A percentile compares a stretch with the other conserved stretches of the same genome.
Conservation (phyloP, 2,888 invertebrate genomes). For the Nomada fucata region DNA sequence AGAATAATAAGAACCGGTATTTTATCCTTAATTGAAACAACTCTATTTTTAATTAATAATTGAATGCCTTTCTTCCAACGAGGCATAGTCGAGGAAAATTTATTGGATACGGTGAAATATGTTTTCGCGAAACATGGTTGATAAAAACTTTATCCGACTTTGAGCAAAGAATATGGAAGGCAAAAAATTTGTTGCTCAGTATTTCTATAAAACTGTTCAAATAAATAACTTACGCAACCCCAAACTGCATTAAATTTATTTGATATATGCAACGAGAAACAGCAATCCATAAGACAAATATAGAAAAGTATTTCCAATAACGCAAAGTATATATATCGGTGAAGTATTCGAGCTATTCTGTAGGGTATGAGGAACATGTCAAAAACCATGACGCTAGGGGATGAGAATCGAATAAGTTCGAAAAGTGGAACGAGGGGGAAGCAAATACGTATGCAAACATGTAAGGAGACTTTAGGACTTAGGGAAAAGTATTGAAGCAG, state of each 20-base stretch:
- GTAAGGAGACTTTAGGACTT: neutral
- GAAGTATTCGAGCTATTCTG: neutral
- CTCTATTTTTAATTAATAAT: no score
- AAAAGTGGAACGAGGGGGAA: neutral
- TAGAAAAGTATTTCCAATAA: slow-evolving; percentile 1
- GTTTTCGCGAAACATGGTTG: no score
- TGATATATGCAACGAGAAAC: no score
- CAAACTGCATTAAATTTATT: no score
- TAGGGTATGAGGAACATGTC: slow-evolving; percentile 2
- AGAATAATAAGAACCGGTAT: no score
- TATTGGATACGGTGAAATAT: neutral
- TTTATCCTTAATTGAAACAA: no score
- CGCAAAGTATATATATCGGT: neutral
- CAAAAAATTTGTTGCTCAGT: no score
- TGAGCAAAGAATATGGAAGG: no score
- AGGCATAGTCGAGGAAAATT: neutral
- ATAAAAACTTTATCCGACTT: no score
- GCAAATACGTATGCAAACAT: slow-evolving; percentile 12
- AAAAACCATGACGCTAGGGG: neutral
- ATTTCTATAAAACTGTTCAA: no score
- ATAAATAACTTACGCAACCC: no score
- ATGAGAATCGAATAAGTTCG: slow-evolving; percentile 7
- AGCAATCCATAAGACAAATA: neutral
- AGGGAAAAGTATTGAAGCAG: neutral
- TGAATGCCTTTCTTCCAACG: no score